Evolutionary conservation across 2,113 vertebrate genomes (phyloP), one percentile per base, ranked within the genome.

Genomic region (Tichodroma muraria): DNA sequence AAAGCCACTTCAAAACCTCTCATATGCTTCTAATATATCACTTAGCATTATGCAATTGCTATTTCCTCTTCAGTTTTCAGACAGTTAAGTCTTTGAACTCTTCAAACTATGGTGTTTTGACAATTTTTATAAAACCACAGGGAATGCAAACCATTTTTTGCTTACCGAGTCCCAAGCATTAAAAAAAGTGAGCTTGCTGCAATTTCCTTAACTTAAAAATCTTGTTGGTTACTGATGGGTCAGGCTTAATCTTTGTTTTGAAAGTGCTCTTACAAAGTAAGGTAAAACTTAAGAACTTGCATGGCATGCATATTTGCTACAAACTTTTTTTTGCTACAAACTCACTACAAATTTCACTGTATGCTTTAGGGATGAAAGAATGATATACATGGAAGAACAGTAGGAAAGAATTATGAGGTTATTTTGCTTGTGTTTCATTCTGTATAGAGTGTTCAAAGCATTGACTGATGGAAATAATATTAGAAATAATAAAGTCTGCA

Each of bases 21-120:
- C 80, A 88, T 92, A 65, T 96, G 96, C 80, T 97, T 97, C 94
- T 97, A 96, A 96, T 97, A 78, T 83, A 94, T 93, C 85, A 90
- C 78, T 97, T 96, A 94, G 68, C 61, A 93, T 90, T 94, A 96
- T 8, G n/a, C 63, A 97, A 96, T 96, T 96, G 88, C 56, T 85
- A 89, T 37, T 96, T 97, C 80, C 78, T 80, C 56, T 94, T 94
- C 10, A 52, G n/a, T 93, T 90, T 96, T 94, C 79, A 95, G 60
- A 54, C 80, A 94, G 9, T 95, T 91, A 89, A 91, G 90, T 94
- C 90, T 96, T 94, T 88, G 85, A 97, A 94, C 63, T 91, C 50
- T 83, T 94, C 83, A 96, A 97, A 96, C 30, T 87, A 92, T 31
- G 94, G 33, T 91, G 73, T 92, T 97, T 69, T 96, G 76, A 86